Conservation (phyloP, 2,113 vertebrate genomes). For the Phrynosoma blainvillii region DNA sequence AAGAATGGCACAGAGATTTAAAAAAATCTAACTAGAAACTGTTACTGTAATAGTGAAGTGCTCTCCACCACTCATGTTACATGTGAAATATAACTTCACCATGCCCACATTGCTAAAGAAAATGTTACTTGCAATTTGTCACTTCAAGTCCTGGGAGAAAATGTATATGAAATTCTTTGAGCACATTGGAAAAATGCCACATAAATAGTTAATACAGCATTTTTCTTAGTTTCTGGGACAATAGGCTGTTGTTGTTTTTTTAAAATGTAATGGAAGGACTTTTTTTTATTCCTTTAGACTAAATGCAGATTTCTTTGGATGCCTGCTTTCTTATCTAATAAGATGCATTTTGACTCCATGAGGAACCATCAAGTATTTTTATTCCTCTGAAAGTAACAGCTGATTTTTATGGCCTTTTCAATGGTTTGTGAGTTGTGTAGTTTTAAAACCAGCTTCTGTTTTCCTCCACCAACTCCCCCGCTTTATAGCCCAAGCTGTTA, state of each 20-base stretch:
- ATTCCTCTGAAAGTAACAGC: conserved; percentile 65
- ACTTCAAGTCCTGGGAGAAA: not conserved
- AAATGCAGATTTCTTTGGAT: conserved; percentile 51
- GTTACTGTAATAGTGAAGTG: too few relatives aligned
- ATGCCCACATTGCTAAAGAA: too few relatives aligned
- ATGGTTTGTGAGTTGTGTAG: conserved; percentile 63
- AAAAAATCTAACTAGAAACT: too few relatives aligned
- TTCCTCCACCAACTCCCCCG: not conserved
- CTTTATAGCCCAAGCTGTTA: conserved; percentile 71
- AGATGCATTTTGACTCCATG: conserved; percentile 46
- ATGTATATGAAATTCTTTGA: not conserved
- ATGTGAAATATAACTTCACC: too few relatives aligned
- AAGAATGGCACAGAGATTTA: too few relatives aligned
- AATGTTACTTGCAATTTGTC: too few relatives aligned
- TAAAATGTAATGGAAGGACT: not conserved
- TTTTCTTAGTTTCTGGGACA: not conserved
- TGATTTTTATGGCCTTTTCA: conserved; percentile 61
- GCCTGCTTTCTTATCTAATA: conserved; percentile 37
- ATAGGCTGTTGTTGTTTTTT: not conserved
- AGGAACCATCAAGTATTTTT: conserved; percentile 54
- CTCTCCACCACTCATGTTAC: too few relatives aligned
- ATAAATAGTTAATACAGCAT: not conserved
- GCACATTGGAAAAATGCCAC: not conserved
- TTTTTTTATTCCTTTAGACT: not conserved
- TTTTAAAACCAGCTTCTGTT: conserved; percentile 63